phyloP scores from a whole-genome alignment of 2,797 vertebrate species.

The Phataginus tricuspis region DNA sequence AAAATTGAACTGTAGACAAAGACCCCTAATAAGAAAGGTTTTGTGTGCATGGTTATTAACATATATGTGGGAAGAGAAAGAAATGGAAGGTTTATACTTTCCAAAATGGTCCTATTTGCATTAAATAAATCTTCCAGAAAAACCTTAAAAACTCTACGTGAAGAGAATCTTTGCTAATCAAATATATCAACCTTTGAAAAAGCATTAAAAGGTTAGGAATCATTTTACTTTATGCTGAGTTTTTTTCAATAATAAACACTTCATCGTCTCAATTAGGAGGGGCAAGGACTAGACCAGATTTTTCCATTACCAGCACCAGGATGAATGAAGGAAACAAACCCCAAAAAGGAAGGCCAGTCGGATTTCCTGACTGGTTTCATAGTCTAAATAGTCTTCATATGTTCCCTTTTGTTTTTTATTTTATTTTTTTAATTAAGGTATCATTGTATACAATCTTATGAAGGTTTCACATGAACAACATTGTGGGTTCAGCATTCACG shows the following conservation, averaged over 20 bases:
- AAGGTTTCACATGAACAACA: too few relatives aligned
- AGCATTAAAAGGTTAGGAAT: not conserved
- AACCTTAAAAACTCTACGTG: not conserved
- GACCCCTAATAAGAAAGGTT: not conserved
- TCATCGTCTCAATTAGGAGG: not conserved
- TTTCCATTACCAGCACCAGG: not conserved
- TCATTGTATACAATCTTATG: too few relatives aligned
- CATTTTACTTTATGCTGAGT: not conserved
- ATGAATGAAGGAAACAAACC: not conserved
- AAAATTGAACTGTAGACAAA: not conserved
- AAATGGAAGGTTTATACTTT: not conserved
- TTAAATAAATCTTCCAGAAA: not conserved
- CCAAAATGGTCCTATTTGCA: not conserved
- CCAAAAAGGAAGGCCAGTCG: not conserved
- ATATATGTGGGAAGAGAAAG: not conserved
- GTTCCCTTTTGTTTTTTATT: not conserved
- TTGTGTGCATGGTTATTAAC: not conserved
- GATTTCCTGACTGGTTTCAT: not conserved
- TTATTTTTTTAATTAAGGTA: too few relatives aligned
- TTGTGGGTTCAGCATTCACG: too few relatives aligned
- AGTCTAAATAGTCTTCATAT: not conserved
- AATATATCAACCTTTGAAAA: not conserved
- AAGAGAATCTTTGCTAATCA: not conserved
- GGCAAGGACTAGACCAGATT: not conserved
- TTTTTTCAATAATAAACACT: not conserved